Percentiles rank a stretch among this genome's conserved stretches.
These are phyloP conservation scores for Dichetophora obliterata DNA, from an alignment of 2,888 invertebrate species.

Conservation along the genomic window DNA sequence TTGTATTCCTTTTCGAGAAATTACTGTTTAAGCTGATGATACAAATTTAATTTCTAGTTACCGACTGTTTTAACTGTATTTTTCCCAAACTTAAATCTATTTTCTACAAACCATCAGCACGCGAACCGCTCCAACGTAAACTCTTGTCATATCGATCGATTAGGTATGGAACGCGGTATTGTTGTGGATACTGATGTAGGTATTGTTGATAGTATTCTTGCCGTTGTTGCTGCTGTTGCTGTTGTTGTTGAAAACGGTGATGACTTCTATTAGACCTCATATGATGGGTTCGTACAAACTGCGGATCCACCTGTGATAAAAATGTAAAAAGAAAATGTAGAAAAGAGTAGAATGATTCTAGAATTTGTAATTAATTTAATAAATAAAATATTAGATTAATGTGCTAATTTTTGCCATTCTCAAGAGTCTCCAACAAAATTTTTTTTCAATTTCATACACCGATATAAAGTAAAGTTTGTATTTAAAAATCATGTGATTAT, in stretches of 20 bases:
- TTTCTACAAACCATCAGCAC: slow-evolving; percentile 48
- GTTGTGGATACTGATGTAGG: slow-evolving; percentile 59
- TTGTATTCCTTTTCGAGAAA: too few species aligned
- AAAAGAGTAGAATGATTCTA: too few species aligned
- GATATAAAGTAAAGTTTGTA: too few species aligned
- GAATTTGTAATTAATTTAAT: too few species aligned
- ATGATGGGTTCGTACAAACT: slow-evolving; percentile 68
- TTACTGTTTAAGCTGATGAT: too few species aligned
- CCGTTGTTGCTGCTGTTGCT: slow-evolving; percentile 56
- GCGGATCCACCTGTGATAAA: slow-evolving; percentile 68
- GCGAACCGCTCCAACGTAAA: slow-evolving; percentile 61
- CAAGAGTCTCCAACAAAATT: too few species aligned
- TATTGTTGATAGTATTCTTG: slow-evolving; percentile 59
- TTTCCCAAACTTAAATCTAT: not conserved
- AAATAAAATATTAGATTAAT: too few species aligned
- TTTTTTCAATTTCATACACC: too few species aligned
- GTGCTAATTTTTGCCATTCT: too few species aligned
- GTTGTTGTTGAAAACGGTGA: slow-evolving; percentile 66
- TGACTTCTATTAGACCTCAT: slow-evolving; percentile 64
- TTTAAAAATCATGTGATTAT: too few species aligned
- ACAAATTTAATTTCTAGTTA: not conserved
- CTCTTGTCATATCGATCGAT: slow-evolving; percentile 68
- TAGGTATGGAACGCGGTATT: slow-evolving; percentile 60
- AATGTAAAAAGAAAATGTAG: not conserved
- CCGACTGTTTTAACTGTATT: not conserved